Conservation (phyloP, 2,888 invertebrate species). For the Rugalucina vietnamica region DNA sequence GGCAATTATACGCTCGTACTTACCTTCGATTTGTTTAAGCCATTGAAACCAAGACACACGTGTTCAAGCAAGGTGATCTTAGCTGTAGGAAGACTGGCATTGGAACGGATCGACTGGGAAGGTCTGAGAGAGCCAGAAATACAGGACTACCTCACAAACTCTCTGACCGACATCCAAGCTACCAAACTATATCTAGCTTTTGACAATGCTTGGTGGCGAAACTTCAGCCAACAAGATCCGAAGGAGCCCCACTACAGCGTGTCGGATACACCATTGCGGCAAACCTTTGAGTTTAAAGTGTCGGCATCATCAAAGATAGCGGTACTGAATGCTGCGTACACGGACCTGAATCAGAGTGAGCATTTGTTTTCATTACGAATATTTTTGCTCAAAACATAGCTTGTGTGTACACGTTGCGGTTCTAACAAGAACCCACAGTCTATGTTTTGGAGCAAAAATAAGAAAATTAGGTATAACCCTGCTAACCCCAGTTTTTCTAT, state of each 20-base stretch:
- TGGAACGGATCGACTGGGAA: slow-evolving; percentile 31
- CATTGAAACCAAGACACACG: neutral
- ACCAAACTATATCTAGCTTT: slow-evolving; percentile 36
- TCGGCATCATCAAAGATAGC: slow-evolving; percentile 20
- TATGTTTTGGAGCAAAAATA: too few species aligned
- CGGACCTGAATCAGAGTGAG: slow-evolving; percentile 13
- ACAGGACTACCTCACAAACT: neutral
- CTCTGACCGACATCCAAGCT: slow-evolving; percentile 3
- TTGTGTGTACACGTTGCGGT: too few species aligned
- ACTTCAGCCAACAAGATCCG: neutral
- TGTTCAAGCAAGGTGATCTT: slow-evolving; percentile 46
- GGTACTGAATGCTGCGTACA: slow-evolving; percentile 26
- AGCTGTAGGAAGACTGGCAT: slow-evolving; percentile 26
- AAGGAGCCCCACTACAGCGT: neutral
- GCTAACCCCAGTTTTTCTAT: too few species aligned
- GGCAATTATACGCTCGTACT: too few species aligned
- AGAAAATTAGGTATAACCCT: too few species aligned
- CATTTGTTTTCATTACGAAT: too few species aligned
- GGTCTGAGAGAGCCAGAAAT: slow-evolving; percentile 15
- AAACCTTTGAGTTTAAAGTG: slow-evolving; percentile 30
- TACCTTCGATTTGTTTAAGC: too few species aligned
- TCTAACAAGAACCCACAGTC: too few species aligned
- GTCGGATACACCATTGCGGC: slow-evolving; percentile 35
- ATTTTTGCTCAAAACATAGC: too few species aligned
- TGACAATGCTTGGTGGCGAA: slow-evolving; percentile 38